Evolutionary conservation across 2,888 invertebrate genomes (phyloP).

Genomic region (Eumacrocentrus americanus): DNA sequence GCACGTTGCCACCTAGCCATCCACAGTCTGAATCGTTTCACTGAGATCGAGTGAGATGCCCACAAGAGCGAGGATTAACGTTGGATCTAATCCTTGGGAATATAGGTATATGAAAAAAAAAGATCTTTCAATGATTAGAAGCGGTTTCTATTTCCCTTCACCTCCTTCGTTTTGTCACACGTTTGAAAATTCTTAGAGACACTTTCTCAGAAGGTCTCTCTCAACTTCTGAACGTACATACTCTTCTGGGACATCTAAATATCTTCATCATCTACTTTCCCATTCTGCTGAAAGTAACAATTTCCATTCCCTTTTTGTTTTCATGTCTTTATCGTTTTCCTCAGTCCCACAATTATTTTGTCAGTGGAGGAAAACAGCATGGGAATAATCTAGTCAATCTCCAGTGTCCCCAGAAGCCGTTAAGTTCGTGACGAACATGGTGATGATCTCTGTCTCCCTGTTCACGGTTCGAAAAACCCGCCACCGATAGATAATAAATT

Average conservation of each 20-base stretch:
- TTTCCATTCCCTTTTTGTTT: too few relatives aligned
- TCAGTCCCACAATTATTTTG: too few relatives aligned
- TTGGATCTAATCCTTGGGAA: conserved; percentile 2
- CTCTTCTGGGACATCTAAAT: too few relatives aligned
- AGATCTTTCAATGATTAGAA: conserved; percentile 8
- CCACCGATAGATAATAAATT: conserved; percentile 7
- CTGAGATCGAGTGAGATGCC: conserved; percentile 30
- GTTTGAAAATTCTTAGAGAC: not conserved
- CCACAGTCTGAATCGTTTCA: conserved; percentile 26
- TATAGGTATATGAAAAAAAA: conserved; percentile 3
- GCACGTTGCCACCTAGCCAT: conserved; percentile 9
- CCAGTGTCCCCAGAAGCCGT: not conserved
- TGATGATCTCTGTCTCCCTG: not conserved
- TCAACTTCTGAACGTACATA: not conserved
- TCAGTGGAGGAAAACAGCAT: too few relatives aligned
- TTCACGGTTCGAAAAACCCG: not conserved
- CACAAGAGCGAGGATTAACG: conserved; percentile 7
- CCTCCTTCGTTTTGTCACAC: conserved; percentile 16
- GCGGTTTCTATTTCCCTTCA: not conserved
- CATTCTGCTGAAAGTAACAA: too few relatives aligned
- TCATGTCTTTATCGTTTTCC: too few relatives aligned
- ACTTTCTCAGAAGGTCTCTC: conserved; percentile 11
- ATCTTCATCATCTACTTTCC: too few relatives aligned
- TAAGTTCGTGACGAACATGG: conserved; percentile 14
- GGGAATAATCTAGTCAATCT: not conserved